Evolutionary conservation across 2,113 vertebrate species (phyloP), one percentile per base, ranked within the genome.

Genomic region (Crypturellus undulatus): DNA sequence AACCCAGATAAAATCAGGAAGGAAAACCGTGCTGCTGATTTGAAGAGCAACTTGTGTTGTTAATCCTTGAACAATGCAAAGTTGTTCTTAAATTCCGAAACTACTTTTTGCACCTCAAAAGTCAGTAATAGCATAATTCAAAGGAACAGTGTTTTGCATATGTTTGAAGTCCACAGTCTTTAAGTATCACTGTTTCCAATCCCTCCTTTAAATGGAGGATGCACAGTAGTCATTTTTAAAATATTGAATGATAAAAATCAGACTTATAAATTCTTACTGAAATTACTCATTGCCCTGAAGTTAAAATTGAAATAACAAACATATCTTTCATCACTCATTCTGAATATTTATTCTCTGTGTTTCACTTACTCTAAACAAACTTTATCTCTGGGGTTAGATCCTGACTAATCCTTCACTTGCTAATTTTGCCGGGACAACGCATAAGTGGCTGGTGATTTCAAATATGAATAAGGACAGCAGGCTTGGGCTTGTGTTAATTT

Each of bases 401-500:
- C 59, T 87, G 71, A 82, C 60, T 96, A 92, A 86, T 87, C 40
- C 64, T 87, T 84, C 43, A 24, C 52, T 73, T 56, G 64, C 47
- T 69, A 45, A 7, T 91, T 95, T 94, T 92, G 11, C 72, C 91
- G 76, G 71, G 76, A 86, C 70, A 56, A 40, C 25, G n/a, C 58
- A 4, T 67, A 70, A 47, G 24, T 77, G 60, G 32, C 43, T 94
- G 68, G 10, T 92, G 78, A 54, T 95, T 94, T 62, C 85, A 91
- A 88, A 85, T 85, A 88, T 60, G 72, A 88, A 11, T 77, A 83
- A 91, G 76, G 45, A 80, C 64, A 83, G 45, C 84, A 94, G 92
- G 88, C 47, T 85, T 56, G 72, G 60, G 76, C 94, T 91, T 92
- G 85, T 68, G 62, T n/a, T 91, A 42, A 85, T 94, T 95, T 84